A percentile compares a stretch with the other conserved stretches of the same genome.
phyloP scores from a whole-genome alignment of 1,140 invertebrate species.

The Drosophila sp. region DNA sequence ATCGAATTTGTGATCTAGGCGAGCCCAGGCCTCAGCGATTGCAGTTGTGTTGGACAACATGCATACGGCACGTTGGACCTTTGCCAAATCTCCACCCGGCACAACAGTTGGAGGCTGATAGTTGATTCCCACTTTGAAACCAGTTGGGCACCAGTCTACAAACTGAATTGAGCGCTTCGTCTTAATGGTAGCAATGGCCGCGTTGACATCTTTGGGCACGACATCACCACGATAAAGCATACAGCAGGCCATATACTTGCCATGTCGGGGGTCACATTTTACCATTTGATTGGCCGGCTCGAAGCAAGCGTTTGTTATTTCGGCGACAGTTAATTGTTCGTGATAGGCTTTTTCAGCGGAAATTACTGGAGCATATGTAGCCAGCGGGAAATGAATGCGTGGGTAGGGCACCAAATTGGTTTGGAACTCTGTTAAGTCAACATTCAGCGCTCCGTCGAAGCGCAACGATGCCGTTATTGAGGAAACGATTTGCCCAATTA shows the following conservation, averaged over 20 bases:
- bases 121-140: conserved; percentile 92
- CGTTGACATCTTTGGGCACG: conserved; percentile 91
- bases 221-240: conserved; percentile 91
- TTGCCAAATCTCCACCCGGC: conserved; percentile 91
- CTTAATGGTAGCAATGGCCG: conserved; percentile 93
- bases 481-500: conserved; percentile 94
- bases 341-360: conserved; percentile 94
- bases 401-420: conserved; percentile 94
- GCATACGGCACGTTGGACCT: conserved; percentile 89
- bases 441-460: conserved; percentile 95
- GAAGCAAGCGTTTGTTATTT: conserved; percentile 95
- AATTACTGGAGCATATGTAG: conserved; percentile 93
- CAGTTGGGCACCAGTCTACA: conserved; percentile 96
- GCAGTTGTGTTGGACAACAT: conserved; percentile 93
- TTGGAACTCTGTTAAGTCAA: conserved; percentile 95
- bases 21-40: conserved; percentile 90
- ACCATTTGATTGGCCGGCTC: conserved; percentile 96
- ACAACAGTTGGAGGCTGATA: conserved; percentile 92
- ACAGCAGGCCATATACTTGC: conserved; percentile 96
- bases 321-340: conserved; percentile 90
- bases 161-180: conserved; percentile 93
- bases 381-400: conserved; percentile 92
- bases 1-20: conserved; percentile 92
- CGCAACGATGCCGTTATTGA: conserved; percentile 93
- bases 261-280: conserved; percentile 94